Evolutionary conservation across 2,113 vertebrate species (phyloP).

Genomic region (Oreocharis arfaki): DNA sequence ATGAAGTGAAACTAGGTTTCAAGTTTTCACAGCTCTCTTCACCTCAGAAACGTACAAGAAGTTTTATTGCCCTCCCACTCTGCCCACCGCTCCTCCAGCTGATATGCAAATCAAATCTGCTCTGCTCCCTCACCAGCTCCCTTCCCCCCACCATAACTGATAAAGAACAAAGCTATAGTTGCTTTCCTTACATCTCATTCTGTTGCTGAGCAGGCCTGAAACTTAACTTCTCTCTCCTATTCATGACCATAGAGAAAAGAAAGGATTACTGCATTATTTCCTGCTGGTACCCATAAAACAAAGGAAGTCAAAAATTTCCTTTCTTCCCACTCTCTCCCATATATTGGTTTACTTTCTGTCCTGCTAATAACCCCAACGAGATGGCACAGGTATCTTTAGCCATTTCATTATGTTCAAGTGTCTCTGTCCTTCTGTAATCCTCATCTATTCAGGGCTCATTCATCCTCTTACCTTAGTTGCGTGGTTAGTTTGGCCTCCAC

Average conservation of each 20-base stretch:
- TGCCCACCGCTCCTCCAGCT: neutral
- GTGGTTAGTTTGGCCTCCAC: neutral
- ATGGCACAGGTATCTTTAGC: neutral
- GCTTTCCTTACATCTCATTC: neutral
- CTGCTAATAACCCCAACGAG: neutral
- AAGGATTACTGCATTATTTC: neutral
- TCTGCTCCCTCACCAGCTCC: neutral
- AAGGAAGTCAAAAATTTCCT: neutral
- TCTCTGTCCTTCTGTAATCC: neutral
- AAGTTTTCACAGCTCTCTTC: neutral
- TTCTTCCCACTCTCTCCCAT: neutral
- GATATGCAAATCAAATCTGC: neutral
- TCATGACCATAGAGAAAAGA: neutral
- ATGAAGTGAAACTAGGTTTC: neutral
- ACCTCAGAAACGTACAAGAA: neutral
- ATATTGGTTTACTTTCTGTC: neutral
- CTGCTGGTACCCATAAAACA: neutral
- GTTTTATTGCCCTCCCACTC: neutral
- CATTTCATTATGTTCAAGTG: neutral
- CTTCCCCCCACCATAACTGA: neutral
- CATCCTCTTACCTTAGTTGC: neutral
- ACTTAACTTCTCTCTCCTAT: neutral
- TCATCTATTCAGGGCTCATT: neutral
- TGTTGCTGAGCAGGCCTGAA: neutral
- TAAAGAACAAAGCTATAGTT: neutral